Conservation (phyloP, 2,797 vertebrate genomes). For the Fistularia commersonii region DNA sequence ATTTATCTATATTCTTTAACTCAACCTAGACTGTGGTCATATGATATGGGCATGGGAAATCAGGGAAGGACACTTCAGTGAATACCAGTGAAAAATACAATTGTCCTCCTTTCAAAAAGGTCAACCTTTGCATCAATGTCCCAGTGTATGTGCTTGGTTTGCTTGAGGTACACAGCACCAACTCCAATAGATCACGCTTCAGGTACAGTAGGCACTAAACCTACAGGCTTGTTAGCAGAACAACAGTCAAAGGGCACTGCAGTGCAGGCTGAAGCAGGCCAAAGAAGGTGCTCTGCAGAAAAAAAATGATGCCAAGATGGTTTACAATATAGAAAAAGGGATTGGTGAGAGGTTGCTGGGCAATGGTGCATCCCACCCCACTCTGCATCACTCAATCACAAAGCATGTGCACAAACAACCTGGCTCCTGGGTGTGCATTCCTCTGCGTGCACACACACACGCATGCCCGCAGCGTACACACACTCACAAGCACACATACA, state of each 20-base stretch:
- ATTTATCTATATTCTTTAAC: background rate
- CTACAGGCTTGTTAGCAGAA: conserved; percentile 41
- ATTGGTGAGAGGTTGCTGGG: conserved; percentile 6
- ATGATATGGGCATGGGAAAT: background rate
- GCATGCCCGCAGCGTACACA: background rate
- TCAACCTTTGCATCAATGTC: conserved; percentile 59
- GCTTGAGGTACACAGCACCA: conserved; percentile 17
- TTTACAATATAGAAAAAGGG: conserved; percentile 6
- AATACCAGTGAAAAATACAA: conserved; percentile 26
- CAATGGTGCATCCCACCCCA: conserved; percentile 12
- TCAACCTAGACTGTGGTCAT: background rate
- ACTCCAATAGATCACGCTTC: conserved; percentile 19
- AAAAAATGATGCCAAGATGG: background rate
- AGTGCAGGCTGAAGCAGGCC: conserved; percentile 43
- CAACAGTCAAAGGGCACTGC: conserved; percentile 32
- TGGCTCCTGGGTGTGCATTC: too few species aligned
- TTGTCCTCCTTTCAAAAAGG: conserved; percentile 58
- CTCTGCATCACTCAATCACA: background rate
- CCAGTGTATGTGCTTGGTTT: conserved; percentile 24
- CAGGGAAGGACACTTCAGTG: background rate
- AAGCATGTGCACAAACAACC: too few species aligned
- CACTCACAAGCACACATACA: conserved; percentile 2
- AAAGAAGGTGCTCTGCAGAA: conserved; percentile 32
- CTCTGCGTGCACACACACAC: background rate
- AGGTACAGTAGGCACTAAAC: conserved; percentile 23